Evolutionary conservation across 2,113 vertebrate species (phyloP), one percentile per base, ranked within the genome.

Genomic region (Geococcyx californianus): DNA sequence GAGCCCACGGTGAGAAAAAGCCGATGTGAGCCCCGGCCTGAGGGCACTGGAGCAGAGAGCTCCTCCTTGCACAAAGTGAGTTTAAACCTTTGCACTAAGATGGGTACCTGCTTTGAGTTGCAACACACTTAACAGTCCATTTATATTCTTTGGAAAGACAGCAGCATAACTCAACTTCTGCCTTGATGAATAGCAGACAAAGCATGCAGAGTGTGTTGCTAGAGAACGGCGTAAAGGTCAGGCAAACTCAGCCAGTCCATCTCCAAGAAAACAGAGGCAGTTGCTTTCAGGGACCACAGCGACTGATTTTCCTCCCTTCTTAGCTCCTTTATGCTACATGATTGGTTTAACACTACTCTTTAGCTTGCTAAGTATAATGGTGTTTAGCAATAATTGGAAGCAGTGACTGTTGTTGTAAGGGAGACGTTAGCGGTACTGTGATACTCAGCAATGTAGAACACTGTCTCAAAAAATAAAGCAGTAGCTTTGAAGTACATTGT

Each of bases 131-230:
- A 40, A 60, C 40, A 38, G 49, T 56, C 24, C 63, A 40, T 84
- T 91, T 72, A 26, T 80, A 26, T n/a, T 73, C n/a, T 34, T 74
- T 89, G 56, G n/a, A 85, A 86, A 91, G 63, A 56, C 18, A 31
- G 64, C 59, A 64, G 45, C 36, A 7, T 66, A 73, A 64, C 38
- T 84, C 42, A 52, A 40, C 81, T 54, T 14, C 36, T 75, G 70
- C 42, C 70, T 56, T 87, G 88, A 93, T 75, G 74, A 67, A 45
- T 42, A 94, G 69, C 90, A 87, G 87, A 44, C 87, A 78, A 45
- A 78, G 42, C 1, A 3, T 66, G 40, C 56, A 69, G 44, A 45
- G 34, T 10, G 4, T 9, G 13, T 75, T 87, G 82, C 78, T 93
- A 68, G 82, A 90, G 78, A 93, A 6, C 1, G 0, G 20, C 0